Percentiles rank a stretch among this genome's conserved stretches.
Evolutionary conservation across 2,888 invertebrate genomes (phyloP).

Genomic region (Argyresthia goedartella): DNA sequence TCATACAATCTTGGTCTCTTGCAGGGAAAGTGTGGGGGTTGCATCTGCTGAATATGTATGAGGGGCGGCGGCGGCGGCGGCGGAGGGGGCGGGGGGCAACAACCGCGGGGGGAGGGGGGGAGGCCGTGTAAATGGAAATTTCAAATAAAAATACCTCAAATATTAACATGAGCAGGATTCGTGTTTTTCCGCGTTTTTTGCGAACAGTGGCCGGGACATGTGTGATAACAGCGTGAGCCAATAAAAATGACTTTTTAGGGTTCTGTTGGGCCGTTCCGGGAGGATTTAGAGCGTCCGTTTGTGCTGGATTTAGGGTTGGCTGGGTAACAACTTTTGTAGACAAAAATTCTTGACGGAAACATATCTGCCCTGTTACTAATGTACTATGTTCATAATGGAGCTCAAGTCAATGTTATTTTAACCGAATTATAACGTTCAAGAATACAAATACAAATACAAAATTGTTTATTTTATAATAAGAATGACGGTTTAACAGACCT

Average conservation of each 20-base stretch:
- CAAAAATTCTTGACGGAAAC: no score
- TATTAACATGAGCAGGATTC: conserved; percentile 68
- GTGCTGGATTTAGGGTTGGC: no score
- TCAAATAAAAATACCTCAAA: conserved; percentile 71
- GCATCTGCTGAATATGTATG: conserved; percentile 77
- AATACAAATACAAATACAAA: no score
- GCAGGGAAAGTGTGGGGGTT: conserved; percentile 66
- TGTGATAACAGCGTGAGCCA: conserved; percentile 40
- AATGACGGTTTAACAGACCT: no score
- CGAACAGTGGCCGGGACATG: conserved; percentile 28
- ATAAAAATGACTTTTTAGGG: conserved; percentile 22
- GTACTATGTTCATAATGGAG: no score
- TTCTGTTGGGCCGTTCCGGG: neutral
- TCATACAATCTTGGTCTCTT: conserved; percentile 15
- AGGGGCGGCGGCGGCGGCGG: conserved; percentile 40
- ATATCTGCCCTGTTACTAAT: no score
- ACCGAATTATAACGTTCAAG: no score
- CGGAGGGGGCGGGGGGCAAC: conserved; percentile 25
- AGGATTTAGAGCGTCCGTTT: no score
- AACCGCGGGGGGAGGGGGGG: conserved; percentile 18
- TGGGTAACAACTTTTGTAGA: neutral
- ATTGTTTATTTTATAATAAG: no score
- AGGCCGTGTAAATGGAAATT: conserved; percentile 67
- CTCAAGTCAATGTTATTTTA: no score
- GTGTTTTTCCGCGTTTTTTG: conserved; percentile 42